Conservation (phyloP, 2,888 invertebrate species). For the Zygogramma bicolorata region DNA sequence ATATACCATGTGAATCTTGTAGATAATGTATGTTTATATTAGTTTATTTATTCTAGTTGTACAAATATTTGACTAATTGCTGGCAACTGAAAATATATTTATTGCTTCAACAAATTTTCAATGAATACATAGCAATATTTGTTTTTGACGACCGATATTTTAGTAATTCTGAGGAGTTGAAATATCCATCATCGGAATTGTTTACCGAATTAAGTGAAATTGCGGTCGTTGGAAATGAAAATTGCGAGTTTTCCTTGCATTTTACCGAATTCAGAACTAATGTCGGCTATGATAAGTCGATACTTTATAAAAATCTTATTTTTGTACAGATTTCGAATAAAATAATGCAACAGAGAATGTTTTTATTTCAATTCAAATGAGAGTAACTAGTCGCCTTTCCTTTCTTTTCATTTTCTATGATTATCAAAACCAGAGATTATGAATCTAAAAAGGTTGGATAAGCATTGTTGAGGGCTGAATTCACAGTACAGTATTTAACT, state of each 20-base stretch:
- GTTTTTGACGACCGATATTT: background rate
- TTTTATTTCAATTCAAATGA: background rate
- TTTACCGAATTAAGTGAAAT: background rate
- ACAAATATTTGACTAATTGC: background rate
- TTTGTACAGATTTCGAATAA: background rate
- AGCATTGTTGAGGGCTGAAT: too few species aligned
- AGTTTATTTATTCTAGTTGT: slow-evolving; percentile 18
- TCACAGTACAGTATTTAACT: too few species aligned
- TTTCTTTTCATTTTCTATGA: too few species aligned
- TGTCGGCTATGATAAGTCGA: background rate
- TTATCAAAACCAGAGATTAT: too few species aligned
- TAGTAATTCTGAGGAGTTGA: background rate
- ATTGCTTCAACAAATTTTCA: background rate
- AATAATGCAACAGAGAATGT: background rate
- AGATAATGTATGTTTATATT: slow-evolving; percentile 14
- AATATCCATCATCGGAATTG: background rate
- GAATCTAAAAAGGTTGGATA: too few species aligned
- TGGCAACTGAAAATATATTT: background rate
- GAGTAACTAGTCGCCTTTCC: background rate
- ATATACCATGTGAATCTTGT: slow-evolving; percentile 1
- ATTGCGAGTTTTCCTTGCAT: background rate
- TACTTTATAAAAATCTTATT: background rate
- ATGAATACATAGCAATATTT: background rate
- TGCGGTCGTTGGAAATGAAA: background rate
- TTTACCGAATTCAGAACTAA: background rate